Percentiles rank a stretch among this genome's conserved stretches.
Conservation (phyloP, 2,113 vertebrate genomes). For the Epinephelus moara region DNA sequence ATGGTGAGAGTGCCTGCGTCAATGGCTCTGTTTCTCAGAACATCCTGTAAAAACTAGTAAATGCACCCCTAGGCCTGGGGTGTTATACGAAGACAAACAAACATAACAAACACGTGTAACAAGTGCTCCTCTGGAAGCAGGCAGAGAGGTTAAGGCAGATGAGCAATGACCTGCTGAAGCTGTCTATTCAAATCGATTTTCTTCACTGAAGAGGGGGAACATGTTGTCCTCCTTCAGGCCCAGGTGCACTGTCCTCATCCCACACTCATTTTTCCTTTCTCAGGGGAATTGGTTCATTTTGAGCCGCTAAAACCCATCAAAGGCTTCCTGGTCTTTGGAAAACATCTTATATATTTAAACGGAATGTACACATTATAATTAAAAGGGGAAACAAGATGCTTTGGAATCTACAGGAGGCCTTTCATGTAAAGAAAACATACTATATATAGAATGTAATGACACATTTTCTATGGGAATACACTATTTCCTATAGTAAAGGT, state of each 20-base stretch:
- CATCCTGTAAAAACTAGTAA: constrained; percentile 39
- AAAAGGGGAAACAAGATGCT: constrained; percentile 24
- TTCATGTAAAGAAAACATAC: constrained; percentile 17
- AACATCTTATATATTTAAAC: constrained; percentile 8
- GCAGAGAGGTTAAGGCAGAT: constrained; percentile 35
- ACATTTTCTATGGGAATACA: constrained; percentile 50
- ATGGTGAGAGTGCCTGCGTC: constrained; percentile 21
- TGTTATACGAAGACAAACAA: constrained; percentile 10
- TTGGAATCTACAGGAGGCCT: constrained; percentile 26
- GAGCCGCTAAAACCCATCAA: constrained; percentile 38
- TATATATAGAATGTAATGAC: constrained; percentile 14
- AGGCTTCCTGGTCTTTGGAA: constrained; percentile 1
- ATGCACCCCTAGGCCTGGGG: constrained; percentile 17
- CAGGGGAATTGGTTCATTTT: constrained; percentile 33
- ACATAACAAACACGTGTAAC: constrained; percentile 15
- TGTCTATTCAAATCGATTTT: constrained; percentile 53
- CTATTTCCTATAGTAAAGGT: constrained; percentile 23
- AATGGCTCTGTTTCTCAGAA: constrained; percentile 51
- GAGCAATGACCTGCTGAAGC: constrained; percentile 29
- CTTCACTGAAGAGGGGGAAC: constrained; percentile 41
- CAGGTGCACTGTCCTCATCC: constrained; percentile 41
- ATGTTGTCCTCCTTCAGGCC: constrained; percentile 37
- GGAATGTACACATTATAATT: constrained; percentile 23
- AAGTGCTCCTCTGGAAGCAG: constrained; percentile 12
- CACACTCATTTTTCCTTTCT: constrained; percentile 25